Evolutionary conservation across 64 coral and sea anemone species (phyloP), one percentile per base, ranked within the genome.

Genomic region (Pocillopora damicornis): DNA sequence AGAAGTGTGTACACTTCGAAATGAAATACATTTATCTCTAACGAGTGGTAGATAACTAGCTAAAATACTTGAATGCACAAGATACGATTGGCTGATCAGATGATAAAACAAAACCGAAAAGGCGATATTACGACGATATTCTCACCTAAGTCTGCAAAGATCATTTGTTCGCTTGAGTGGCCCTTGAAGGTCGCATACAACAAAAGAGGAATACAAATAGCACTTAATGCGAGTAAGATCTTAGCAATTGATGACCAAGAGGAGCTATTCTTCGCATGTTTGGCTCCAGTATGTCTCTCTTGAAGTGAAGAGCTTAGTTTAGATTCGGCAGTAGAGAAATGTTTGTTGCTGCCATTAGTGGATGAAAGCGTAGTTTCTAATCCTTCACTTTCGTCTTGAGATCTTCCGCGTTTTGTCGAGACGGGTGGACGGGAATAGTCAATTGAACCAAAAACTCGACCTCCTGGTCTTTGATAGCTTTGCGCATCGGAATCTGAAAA

Each of bases 231-330:
- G 2, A 84, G 56, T 15, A 65, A 35, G 18, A 84, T 84, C 63
- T 84, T 84, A 2, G 42, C 11, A 26, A 65, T 73, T 20, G 65
- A 84, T 37, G 63, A 84, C 63, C 63, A 56, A 3, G 57, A 71
- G 15, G 81, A 84, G 63, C 81, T 71, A 20, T 7, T 65, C 38
- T 84, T 84, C 63, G 23, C 30, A 65, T 14, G 18, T 84, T 57
- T 72, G 64, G 81, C 81, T 84, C 81, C 63, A 26, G 36, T 37
- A 56, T 37, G 81, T 84, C 81, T 71, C 81, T 84, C 62, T 84
- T 42, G 63, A 56, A 84, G 64, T 56, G 42, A 57, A 20, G 37
- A 14, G 81, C 71, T 56, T 51, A 84, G 67, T 57, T 84, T 38
- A 17, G 81, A 69, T n/a, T 84, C 38, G 25, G 37, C 20, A 72